These are phyloP conservation scores for Serranus cabrilla DNA, from an alignment of 2,797 vertebrate genomes.

Conservation along the genomic window DNA sequence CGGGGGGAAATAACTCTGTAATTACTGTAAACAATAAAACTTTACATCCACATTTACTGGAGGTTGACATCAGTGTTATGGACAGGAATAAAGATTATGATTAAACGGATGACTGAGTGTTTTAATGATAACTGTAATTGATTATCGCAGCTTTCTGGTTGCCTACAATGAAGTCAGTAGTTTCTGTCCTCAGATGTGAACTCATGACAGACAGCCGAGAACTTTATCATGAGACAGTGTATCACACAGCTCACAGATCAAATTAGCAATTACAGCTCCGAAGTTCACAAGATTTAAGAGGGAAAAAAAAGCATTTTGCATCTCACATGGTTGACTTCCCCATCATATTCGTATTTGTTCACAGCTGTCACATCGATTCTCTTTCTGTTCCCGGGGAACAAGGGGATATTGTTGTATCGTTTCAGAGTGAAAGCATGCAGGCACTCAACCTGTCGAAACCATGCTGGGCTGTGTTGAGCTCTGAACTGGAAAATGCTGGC, in stretches of 20 bases:
- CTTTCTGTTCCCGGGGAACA: conserved; percentile 70
- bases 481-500: conserved; percentile 77
- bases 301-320: conserved; percentile 61
- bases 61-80: conserved; percentile 8
- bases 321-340: conserved; percentile 73
- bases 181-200: conserved; percentile 37
- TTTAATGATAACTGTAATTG: conserved; percentile 27
- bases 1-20: conserved; percentile 4
- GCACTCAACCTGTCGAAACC: conserved; percentile 82
- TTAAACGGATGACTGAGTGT: conserved; percentile 18
- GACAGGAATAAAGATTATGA: conserved; percentile 9
- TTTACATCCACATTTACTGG: conserved; percentile 11
- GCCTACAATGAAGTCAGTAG: conserved; percentile 16
- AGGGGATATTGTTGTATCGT: conserved; percentile 77
- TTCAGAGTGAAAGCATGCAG: conserved; percentile 79
- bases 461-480: conserved; percentile 73
- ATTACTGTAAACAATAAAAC: conserved; percentile 11
- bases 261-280: conserved; percentile 79
- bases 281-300: conserved; percentile 68
- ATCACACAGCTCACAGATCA: conserved; percentile 65
- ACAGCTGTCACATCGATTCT: conserved; percentile 77
- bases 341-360: conserved; percentile 77
- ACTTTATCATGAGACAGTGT: conserved; percentile 66
- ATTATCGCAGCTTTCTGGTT: conserved; percentile 43
- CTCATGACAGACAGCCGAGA: conserved; percentile 60